Evolutionary conservation across 2,888 invertebrate species (phyloP), one percentile per base, ranked within the genome.

Genomic region (Euspilapteryx auroguttella): DNA sequence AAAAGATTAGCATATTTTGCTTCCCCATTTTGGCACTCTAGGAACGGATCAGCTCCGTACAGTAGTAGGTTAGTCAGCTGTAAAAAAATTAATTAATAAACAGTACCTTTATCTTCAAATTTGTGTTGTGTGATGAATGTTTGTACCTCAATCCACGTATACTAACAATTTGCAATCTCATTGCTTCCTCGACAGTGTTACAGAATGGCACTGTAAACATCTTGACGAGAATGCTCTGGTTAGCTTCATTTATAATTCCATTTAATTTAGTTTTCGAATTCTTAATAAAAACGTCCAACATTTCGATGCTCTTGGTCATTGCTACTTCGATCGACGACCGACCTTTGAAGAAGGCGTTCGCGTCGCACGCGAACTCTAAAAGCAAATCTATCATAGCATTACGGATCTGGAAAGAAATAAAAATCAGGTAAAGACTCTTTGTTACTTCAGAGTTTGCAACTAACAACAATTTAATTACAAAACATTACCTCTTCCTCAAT

Each of bases 41-140:
- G 25, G 13, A 69, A 39, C 2, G 71, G 71, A 39, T 71, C 61
- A 29, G 66, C 65, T 4, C 71, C 71, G 34, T 42, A 58, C 2
- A 62, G 32, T 5, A 73, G 41, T 9, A 71, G 38, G 36, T 55
- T 53, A n/a, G 62, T 61, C 6, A 73, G 33, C 69, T 69, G 44
- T 14, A 43, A 39, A 47, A 33, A 12, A 20, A 31, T 11, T 8
- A 5, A 9, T 17, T 17, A 31, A 21, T 23, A 8, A 14, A 13
- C n/a, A 13, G 12, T 10, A 20, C 15, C 15, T 5, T n/a, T n/a
- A n/a, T n/a, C n/a, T n/a, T n/a, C n/a, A n/a, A n/a, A n/a, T n/a
- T n/a, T n/a, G n/a, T n/a, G n/a, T n/a, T n/a, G n/a, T n/a, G n/a
- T n/a, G n/a, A n/a, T n/a, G n/a, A n/a, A n/a, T n/a, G n/a, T n/a